Percentiles rank a stretch among this genome's conserved stretches.
phyloP scores from a whole-genome alignment of 2,797 vertebrate genomes.

The Ptychadena robeensis region DNA sequence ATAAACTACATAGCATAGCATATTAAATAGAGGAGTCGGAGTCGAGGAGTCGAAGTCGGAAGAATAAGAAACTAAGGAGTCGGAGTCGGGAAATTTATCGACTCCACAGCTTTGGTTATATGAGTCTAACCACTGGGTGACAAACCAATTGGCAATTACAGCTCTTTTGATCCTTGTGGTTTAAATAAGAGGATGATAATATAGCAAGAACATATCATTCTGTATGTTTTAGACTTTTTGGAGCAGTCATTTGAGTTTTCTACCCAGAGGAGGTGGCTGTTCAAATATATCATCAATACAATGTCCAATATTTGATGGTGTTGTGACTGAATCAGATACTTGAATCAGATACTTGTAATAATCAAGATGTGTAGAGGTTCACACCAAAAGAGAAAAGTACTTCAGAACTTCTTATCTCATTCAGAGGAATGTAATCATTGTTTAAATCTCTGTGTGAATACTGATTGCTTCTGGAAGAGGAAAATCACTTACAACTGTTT shows the following conservation, averaged over 20 bases:
- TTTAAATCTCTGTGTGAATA: background rate
- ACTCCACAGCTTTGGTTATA: too few relatives aligned
- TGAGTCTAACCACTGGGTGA: background rate
- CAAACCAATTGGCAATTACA: background rate
- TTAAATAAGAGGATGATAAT: background rate
- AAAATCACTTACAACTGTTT: too few relatives aligned
- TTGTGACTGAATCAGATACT: background rate
- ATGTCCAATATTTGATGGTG: too few relatives aligned
- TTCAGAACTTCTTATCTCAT: background rate
- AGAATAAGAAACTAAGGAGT: too few relatives aligned
- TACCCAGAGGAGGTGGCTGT: background rate
- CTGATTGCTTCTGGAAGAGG: background rate
- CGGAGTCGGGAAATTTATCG: too few relatives aligned
- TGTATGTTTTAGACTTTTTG: background rate
- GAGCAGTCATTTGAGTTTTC: background rate
- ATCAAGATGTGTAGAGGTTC: background rate
- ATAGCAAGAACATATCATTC: background rate
- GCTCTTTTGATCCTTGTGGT: background rate
- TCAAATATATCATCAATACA: background rate
- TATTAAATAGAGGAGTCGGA: too few relatives aligned
- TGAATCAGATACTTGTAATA: background rate
- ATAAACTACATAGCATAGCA: too few relatives aligned
- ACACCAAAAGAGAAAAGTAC: background rate
- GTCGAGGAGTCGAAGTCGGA: too few relatives aligned
- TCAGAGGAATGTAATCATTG: background rate